A percentile compares a stretch with the other conserved stretches of the same genome.
Evolutionary conservation across 2,888 invertebrate genomes (phyloP).

Genomic region (Carcina quercana): DNA sequence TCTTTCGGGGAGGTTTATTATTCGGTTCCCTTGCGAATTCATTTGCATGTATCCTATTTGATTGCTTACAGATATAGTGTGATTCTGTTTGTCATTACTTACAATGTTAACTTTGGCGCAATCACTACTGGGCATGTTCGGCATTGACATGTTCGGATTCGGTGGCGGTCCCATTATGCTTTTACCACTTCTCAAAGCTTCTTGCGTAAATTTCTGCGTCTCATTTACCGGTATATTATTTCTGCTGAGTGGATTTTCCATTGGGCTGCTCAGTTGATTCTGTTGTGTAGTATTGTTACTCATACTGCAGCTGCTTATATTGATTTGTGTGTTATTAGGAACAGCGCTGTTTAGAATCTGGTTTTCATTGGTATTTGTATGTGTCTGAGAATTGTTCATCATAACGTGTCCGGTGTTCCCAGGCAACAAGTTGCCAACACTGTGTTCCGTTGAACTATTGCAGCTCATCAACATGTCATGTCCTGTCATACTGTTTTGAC

Average conservation of each 20-base stretch:
- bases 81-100: slow-evolving; percentile 55
- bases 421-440: slow-evolving; percentile 49
- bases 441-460: slow-evolving; percentile 51
- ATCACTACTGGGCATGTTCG: slow-evolving; percentile 47
- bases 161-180: slow-evolving; percentile 55
- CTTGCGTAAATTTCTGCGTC: slow-evolving; percentile 51
- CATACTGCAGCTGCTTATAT: slow-evolving; percentile 60
- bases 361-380: slow-evolving; percentile 44
- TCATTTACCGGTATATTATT: slow-evolving; percentile 47
- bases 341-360: slow-evolving; percentile 47
- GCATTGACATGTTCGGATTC: slow-evolving; percentile 39
- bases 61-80: slow-evolving; percentile 57
- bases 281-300: slow-evolving; percentile 42
- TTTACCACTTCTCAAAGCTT: slow-evolving; percentile 55
- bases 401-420: slow-evolving; percentile 55
- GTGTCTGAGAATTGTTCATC: slow-evolving; percentile 53
- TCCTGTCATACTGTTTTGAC: slow-evolving; percentile 45
- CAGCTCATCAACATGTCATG: slow-evolving; percentile 66
- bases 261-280: slow-evolving; percentile 42
- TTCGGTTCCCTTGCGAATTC: slow-evolving; percentile 59
- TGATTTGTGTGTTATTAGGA: slow-evolving; percentile 49
- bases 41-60: slow-evolving; percentile 66
- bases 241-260: slow-evolving; percentile 53
- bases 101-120: slow-evolving; percentile 58
- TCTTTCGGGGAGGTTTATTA: slow-evolving; percentile 64